phyloP scores from a whole-genome alignment of 2,113 vertebrate species.

The Prionailurus viverrinus region DNA sequence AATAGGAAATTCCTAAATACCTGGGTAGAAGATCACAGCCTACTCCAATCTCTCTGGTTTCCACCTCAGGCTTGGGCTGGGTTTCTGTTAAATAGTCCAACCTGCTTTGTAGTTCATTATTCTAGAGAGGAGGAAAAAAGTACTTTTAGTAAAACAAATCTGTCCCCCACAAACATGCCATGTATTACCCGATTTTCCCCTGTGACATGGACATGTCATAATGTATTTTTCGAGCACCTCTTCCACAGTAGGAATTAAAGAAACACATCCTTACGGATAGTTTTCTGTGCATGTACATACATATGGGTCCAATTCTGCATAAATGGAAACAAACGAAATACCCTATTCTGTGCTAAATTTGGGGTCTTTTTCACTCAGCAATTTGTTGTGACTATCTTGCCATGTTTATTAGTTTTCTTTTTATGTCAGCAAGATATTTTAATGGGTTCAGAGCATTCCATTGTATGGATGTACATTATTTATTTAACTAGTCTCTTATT shows the following conservation, averaged over 20 bases:
- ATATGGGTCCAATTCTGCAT: slow-evolving; percentile 9
- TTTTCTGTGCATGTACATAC: not conserved
- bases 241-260: not conserved
- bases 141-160: slow-evolving; percentile 52
- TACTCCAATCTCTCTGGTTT: slow-evolving; percentile 93
- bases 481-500: slow-evolving; percentile 66
- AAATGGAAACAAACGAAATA: slow-evolving; percentile 28
- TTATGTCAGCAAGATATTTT: slow-evolving; percentile 52
- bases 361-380: slow-evolving; percentile 12
- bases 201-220: not conserved
- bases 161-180: not conserved
- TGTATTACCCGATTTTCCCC: not conserved
- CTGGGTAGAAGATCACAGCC: slow-evolving; percentile 93
- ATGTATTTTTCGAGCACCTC: not conserved
- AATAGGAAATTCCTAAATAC: slow-evolving; percentile 87
- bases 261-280: not conserved
- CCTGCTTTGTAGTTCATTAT: slow-evolving; percentile 98
- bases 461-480: slow-evolving; percentile 21
- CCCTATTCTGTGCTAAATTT: not conserved
- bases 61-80: slow-evolving; percentile 88
- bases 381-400: slow-evolving; percentile 22
- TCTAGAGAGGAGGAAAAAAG: slow-evolving; percentile 87
- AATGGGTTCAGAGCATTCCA: slow-evolving; percentile 49
- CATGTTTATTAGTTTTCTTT: slow-evolving; percentile 59
- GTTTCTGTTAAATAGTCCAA: slow-evolving; percentile 95